A percentile compares a stretch with the other conserved stretches of the same genome.
phyloP scores from a whole-genome alignment of 37 sponge, comb jelly and placozoan genomes.

The Ephydatia muelleri region DNA sequence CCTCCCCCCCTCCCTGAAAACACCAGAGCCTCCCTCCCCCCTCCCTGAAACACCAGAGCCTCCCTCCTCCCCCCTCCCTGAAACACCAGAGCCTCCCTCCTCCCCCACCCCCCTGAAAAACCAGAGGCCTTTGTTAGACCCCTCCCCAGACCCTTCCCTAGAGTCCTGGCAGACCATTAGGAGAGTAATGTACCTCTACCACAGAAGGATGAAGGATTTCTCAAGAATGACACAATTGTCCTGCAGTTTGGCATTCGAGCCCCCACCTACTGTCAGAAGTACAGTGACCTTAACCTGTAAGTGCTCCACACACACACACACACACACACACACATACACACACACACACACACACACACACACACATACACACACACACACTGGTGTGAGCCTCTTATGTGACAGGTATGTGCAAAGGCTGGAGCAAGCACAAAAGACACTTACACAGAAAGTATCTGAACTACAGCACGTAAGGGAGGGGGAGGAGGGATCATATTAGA shows the following conservation, averaged over 20 bases:
- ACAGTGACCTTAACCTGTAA: conserved; percentile 62
- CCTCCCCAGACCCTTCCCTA: too few relatives aligned
- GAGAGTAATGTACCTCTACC: background rate
- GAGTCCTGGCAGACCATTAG: background rate
- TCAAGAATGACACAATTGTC: conserved; percentile 70
- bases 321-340: too few relatives aligned
- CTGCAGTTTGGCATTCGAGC: conserved; percentile 74
- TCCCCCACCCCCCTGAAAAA: background rate
- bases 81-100: too few relatives aligned
- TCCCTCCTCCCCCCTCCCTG: too few relatives aligned
- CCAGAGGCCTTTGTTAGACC: background rate
- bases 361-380: background rate
- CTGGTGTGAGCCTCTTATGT: background rate
- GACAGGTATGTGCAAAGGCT: conserved; percentile 16
- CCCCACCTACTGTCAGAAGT: conserved; percentile 80
- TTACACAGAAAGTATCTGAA: background rate
- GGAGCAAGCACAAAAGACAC: conserved; percentile 2
- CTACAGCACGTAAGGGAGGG: background rate
- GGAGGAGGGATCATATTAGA: background rate
- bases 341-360: too few relatives aligned
- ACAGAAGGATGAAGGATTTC: conserved; percentile 68
- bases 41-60: background rate
- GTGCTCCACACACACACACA: background rate
- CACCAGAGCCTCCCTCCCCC: background rate
- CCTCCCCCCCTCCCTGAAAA: too few relatives aligned